Percentiles rank a stretch among this genome's conserved stretches.
Evolutionary conservation across 2,113 vertebrate species (phyloP).

Genomic region (Halcyon malimbica): DNA sequence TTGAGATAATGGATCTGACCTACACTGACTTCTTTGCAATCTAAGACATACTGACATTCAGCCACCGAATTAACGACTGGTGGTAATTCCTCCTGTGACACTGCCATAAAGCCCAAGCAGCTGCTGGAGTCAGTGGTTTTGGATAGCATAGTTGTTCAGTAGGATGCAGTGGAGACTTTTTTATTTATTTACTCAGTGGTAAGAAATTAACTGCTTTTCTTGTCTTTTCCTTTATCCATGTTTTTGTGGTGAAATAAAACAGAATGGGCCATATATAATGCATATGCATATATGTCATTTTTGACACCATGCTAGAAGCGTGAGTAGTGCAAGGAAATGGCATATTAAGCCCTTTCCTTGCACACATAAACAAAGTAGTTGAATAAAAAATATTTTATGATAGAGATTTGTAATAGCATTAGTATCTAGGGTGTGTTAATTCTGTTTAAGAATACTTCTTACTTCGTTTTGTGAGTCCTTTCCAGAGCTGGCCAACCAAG

Average conservation of each 20-base stretch:
- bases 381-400: background rate
- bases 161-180: background rate
- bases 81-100: background rate
- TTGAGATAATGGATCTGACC: background rate
- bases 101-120: background rate
- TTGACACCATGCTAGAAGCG: background rate
- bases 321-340: background rate
- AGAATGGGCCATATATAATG: background rate
- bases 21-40: background rate
- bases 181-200: background rate
- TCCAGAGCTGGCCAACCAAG: background rate
- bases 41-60: background rate
- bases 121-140: background rate
- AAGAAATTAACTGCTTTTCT: background rate
- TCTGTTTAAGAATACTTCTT: background rate
- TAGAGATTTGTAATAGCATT: background rate
- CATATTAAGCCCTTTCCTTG: background rate
- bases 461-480: background rate
- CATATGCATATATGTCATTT: background rate
- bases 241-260: background rate
- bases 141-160: background rate
- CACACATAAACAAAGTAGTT: background rate
- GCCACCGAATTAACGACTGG: background rate
- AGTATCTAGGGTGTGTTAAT: background rate
- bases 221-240: background rate